A percentile compares a stretch with the other conserved stretches of the same genome.
Conservation (phyloP, 2,797 vertebrate species). For the Picus viridis region DNA sequence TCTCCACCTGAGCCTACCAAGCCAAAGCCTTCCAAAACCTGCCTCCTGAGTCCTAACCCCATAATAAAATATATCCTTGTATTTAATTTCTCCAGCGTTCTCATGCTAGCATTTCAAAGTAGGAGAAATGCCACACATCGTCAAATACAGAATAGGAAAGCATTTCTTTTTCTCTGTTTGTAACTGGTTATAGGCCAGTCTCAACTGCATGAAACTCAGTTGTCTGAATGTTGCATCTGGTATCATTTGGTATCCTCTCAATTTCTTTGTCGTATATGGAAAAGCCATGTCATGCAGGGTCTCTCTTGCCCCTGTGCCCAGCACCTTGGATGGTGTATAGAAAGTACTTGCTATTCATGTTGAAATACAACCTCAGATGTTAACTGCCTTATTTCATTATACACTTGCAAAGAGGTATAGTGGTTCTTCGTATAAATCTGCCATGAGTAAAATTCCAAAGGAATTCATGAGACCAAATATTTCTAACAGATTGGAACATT, state of each 20-base stretch:
- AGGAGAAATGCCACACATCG: background rate
- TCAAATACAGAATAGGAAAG: background rate
- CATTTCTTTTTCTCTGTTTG: background rate
- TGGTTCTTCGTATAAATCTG: background rate
- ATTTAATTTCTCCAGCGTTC: background rate
- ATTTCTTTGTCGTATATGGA: background rate
- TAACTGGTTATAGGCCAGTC: background rate
- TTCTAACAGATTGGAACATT: background rate
- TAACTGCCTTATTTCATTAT: background rate
- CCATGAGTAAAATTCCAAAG: background rate
- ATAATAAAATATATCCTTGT: background rate
- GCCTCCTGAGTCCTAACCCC: no score
- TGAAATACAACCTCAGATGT: background rate
- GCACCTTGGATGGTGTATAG: background rate
- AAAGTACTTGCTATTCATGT: background rate
- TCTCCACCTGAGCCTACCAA: no score
- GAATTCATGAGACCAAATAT: background rate
- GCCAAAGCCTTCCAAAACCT: no score
- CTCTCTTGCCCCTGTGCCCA: background rate
- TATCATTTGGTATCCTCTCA: background rate
- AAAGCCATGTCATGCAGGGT: background rate
- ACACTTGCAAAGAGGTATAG: background rate
- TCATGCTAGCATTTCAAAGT: background rate
- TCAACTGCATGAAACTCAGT: background rate
- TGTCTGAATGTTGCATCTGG: background rate